A percentile compares a stretch with the other conserved stretches of the same genome.
phyloP scores from a whole-genome alignment of 2,797 vertebrate species.

The Mormyrus hasselquistii region DNA sequence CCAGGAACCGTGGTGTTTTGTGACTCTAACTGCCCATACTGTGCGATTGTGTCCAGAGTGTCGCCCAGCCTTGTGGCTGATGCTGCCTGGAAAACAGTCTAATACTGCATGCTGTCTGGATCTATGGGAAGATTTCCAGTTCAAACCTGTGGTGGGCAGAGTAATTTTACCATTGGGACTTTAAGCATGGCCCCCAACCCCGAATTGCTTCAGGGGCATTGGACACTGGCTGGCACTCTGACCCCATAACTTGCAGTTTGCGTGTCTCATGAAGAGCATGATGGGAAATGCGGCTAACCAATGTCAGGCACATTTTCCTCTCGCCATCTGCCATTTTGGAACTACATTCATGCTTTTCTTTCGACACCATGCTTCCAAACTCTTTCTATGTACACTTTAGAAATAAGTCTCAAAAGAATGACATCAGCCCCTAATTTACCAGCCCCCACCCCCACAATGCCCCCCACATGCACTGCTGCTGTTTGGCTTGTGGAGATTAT shows the following conservation, averaged over 20 bases:
- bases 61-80: neutral
- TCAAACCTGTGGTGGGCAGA: neutral
- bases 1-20: neutral
- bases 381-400: neutral
- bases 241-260: neutral
- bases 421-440: neutral
- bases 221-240: neutral
- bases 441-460: neutral
- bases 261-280: neutral
- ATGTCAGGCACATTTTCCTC: neutral
- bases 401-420: neutral
- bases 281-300: neutral
- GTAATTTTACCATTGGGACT: neutral
- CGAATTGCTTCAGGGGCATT: neutral
- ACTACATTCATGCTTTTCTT: neutral
- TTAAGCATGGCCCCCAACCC: neutral
- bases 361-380: neutral
- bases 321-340: neutral
- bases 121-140: neutral
- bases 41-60: neutral
- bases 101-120: neutral
- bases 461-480: neutral
- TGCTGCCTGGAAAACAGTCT: neutral
- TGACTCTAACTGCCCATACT: neutral
- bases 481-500: neutral